Evolutionary conservation across 2,888 invertebrate species (phyloP).

Genomic region (Oscheius sp.): DNA sequence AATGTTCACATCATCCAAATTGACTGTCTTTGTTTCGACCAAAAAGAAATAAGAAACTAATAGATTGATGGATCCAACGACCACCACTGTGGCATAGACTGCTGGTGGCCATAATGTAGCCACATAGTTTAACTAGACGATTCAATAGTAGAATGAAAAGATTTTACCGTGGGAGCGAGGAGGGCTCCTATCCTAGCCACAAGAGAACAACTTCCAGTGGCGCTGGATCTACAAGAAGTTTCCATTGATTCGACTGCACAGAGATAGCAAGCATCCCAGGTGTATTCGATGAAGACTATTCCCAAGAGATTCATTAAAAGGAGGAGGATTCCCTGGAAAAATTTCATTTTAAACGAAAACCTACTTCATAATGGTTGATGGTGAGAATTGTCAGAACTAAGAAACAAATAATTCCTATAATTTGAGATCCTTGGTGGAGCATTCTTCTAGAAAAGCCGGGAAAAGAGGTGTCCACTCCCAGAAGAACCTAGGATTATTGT

Average conservation of each 20-base stretch:
- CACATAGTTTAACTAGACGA: constrained; percentile 61
- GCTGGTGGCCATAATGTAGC: constrained; percentile 61
- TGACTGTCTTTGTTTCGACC: constrained; percentile 52
- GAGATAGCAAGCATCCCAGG: constrained; percentile 69
- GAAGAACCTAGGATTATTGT: constrained; percentile 50
- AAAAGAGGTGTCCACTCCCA: constrained; percentile 58
- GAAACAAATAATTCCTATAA: constrained; percentile 64
- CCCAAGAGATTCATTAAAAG: constrained; percentile 65
- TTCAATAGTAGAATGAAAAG: not conserved
- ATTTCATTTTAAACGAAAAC: not conserved
- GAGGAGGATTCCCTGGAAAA: constrained; percentile 58
- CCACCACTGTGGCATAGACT: constrained; percentile 63
- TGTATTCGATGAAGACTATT: constrained; percentile 68
- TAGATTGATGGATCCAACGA: constrained; percentile 61
- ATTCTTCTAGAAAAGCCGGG: constrained; percentile 62
- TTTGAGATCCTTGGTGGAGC: constrained; percentile 66
- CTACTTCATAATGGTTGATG: constrained; percentile 47
- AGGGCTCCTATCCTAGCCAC: constrained; percentile 66
- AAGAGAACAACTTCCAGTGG: constrained; percentile 64
- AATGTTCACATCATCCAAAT: constrained; percentile 47
- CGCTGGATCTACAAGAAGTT: constrained; percentile 56
- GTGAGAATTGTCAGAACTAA: constrained; percentile 57
- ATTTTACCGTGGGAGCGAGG: constrained; percentile 60
- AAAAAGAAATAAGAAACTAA: constrained; percentile 53
- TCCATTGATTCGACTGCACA: constrained; percentile 67